phyloP scores from a whole-genome alignment of 1,140 invertebrate genomes.

The Yoshiicerus persimilis region DNA sequence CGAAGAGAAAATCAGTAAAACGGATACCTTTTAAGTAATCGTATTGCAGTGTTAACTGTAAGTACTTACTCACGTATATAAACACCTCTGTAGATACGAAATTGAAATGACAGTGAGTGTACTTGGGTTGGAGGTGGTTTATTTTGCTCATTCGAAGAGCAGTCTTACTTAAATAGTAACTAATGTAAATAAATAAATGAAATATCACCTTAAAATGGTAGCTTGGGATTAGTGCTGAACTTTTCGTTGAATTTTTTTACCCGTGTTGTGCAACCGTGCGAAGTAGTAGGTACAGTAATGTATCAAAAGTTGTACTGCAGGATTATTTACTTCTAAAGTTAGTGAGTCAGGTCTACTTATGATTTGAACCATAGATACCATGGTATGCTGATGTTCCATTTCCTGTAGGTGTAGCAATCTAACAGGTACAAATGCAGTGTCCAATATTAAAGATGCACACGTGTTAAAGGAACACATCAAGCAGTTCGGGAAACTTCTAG shows the following conservation, averaged over 20 bases:
- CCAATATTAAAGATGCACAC: too few species aligned
- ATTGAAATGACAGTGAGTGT: neutral
- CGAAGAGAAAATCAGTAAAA: neutral
- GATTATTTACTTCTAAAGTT: too few species aligned
- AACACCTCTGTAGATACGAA: too few species aligned
- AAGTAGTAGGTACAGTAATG: neutral
- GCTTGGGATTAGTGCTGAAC: neutral
- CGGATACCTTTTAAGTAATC: neutral
- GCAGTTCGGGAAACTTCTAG: too few species aligned
- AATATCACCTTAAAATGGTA: neutral
- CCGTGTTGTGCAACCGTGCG: neutral
- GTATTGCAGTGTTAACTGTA: neutral
- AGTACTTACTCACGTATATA: too few species aligned
- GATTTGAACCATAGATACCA: too few species aligned
- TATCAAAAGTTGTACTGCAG: too few species aligned
- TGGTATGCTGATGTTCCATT: too few species aligned
- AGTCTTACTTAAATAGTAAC: neutral
- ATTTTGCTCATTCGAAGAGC: neutral
- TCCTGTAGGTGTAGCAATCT: too few species aligned
- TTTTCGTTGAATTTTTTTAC: neutral
- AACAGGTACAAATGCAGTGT: too few species aligned
- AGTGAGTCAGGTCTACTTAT: too few species aligned
- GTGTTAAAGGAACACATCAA: too few species aligned
- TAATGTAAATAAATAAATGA: neutral
- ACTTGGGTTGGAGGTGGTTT: neutral